Evolutionary conservation across 2,113 vertebrate species (phyloP).

Genomic region (Rhodinocichla rosea): DNA sequence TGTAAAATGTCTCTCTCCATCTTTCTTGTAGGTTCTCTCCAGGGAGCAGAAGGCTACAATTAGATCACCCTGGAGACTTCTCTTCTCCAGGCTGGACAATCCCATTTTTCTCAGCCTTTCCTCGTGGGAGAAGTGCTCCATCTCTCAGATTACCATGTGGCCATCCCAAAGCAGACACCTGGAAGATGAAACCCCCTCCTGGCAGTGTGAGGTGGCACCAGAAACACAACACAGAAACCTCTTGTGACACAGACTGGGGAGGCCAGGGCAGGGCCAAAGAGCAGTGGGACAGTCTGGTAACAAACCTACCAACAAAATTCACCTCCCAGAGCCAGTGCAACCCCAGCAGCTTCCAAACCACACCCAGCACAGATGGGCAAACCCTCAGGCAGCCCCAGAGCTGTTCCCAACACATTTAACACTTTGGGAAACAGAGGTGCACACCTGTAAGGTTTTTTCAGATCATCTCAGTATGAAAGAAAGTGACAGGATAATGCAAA

Average conservation of each 20-base stretch:
- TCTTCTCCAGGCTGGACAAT: neutral
- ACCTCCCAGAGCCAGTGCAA: neutral
- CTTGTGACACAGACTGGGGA: neutral
- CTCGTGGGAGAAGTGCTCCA: neutral
- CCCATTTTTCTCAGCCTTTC: neutral
- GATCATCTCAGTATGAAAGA: neutral
- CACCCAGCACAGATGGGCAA: accelerated
- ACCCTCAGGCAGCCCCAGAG: neutral
- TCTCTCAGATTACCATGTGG: neutral
- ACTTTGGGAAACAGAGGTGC: neutral
- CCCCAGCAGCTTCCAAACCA: neutral
- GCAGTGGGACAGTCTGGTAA: neutral
- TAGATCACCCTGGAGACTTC: neutral
- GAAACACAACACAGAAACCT: neutral
- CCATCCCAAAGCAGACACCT: neutral
- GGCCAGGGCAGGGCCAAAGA: neutral
- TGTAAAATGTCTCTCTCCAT: neutral
- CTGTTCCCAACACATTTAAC: accelerated
- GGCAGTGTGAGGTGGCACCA: accelerated
- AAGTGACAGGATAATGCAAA: slow-evolving; percentile 48
- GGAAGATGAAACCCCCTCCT: neutral
- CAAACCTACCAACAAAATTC: neutral
- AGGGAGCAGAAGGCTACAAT: neutral
- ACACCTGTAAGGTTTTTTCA: neutral
- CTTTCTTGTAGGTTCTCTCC: neutral